phyloP scores from a whole-genome alignment of 2,797 vertebrate species.

The Spinibarbus caldwelli region DNA sequence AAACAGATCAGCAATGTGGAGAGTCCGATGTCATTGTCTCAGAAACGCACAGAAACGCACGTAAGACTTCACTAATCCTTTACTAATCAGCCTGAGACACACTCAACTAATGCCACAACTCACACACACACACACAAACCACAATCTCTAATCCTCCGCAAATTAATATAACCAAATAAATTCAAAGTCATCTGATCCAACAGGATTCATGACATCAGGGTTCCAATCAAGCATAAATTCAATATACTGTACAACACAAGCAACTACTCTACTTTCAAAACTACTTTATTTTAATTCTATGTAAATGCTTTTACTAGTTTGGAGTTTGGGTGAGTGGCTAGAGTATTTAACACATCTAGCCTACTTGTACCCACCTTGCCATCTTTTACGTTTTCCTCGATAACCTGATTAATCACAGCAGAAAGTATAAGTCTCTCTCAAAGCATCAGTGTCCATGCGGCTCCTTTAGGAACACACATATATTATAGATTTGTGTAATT shows the following conservation, averaged over 20 bases:
- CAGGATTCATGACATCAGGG: neutral
- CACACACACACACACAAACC: neutral
- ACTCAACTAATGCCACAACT: neutral
- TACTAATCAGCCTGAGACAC: constrained; percentile 31
- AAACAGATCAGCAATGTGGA: constrained; percentile 4
- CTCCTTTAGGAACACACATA: neutral
- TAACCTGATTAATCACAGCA: constrained; percentile 57
- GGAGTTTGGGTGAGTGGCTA: too few species aligned
- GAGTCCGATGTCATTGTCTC: neutral
- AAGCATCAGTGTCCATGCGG: neutral
- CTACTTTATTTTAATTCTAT: neutral
- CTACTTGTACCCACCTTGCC: constrained; percentile 62
- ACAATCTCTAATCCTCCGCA: neutral
- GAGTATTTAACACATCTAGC: neutral
- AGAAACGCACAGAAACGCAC: neutral
- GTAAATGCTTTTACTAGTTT: neutral
- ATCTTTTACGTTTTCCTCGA: constrained; percentile 57
- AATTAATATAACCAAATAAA: neutral
- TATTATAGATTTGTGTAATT: neutral
- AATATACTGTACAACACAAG: neutral
- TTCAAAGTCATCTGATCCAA: constrained; percentile 1
- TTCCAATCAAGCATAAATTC: neutral
- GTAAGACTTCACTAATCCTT: constrained; percentile 20
- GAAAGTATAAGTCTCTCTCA: constrained; percentile 31
- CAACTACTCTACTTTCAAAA: neutral